Base-by-base conservation (phyloP, 2,113 vertebrate genomes). In the Ahaetulla prasina region DNA sequence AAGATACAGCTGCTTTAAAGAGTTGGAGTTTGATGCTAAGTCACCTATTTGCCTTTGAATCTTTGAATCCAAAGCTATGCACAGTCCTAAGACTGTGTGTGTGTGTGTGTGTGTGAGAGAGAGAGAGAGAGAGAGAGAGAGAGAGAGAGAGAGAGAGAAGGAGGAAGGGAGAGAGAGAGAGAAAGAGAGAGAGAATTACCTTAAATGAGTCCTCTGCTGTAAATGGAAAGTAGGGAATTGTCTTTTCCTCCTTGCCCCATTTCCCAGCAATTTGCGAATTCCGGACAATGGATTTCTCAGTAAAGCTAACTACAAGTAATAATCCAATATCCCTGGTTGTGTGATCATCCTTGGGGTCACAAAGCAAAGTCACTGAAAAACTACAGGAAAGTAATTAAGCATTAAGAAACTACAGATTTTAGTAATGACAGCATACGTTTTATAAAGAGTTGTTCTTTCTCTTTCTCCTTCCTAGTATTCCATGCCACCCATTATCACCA, bases 151-250 rank as follows among this genome's bases (percentile, higher is more conserved):
- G 54, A 8, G 54, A 55, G 22, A 2, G 55, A 57, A 8, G 2
- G 11, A 50, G 49, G 10, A 2, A 50, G 49, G 14, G 3, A 53
- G 14, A 16, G 52, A 53, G 52, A 3, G 27, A n/a, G 11, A 14
- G n/a, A 74, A 35, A 39, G 35, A 80, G 68, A 39, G 6, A 39
- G 16, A 80, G 35, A 39, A 91, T 95, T 97, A 99, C 98, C 98
- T 99, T 99, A 95, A 99, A 99, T 0, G 98, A 91, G 89, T 99
- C 98, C 0, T 98, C 98, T 27, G 98, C 92, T 11, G 97, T 97
- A 93, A 99, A 99, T 10, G 98, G 98, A 57, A 99, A 99, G 95
- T 98, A 99, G 57, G 98, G 98, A 89, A 99, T 96, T 10, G 97
- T 98, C 39, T 97, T 98, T 96, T 99, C 98, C 80, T 98, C 97